These are phyloP conservation scores for Caenorhabditis angaria DNA, from an alignment of 2,888 invertebrate species.

Conservation along the genomic window DNA sequence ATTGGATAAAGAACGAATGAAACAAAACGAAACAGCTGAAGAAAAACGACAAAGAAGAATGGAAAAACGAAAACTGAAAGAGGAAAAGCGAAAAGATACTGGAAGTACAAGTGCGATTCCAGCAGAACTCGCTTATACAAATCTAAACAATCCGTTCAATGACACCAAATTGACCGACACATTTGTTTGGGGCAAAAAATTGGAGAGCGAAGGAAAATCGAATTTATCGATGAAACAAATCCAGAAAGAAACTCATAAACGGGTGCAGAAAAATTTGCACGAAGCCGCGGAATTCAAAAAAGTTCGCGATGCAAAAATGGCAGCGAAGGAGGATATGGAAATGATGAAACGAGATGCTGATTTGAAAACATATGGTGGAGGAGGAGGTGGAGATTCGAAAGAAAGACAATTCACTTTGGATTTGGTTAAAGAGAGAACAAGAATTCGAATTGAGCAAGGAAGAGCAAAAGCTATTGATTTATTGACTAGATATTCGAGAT, in stretches of 20 bases:
- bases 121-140: constrained; percentile 84
- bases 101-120: constrained; percentile 57
- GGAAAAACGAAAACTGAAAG: constrained; percentile 80
- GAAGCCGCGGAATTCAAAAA: constrained; percentile 95
- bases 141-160: constrained; percentile 97
- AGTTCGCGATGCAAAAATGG: constrained; percentile 77
- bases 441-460: constrained; percentile 94
- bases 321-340: constrained; percentile 73
- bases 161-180: constrained; percentile 92
- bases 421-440: constrained; percentile 83
- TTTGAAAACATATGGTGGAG: constrained; percentile 73
- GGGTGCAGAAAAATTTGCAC: constrained; percentile 73
- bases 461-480: constrained; percentile 97
- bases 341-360: constrained; percentile 86
- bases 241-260: constrained; percentile 53
- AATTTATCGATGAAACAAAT: constrained; percentile 57
- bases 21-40: constrained; percentile 92
- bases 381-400: constrained; percentile 75
- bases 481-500: constrained; percentile 80
- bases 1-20: constrained; percentile 76
- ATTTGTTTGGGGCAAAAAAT: constrained; percentile 95
- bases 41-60: constrained; percentile 87
- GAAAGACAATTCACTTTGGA: constrained; percentile 97
- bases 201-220: constrained; percentile 85
- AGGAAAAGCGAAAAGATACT: constrained; percentile 23